phyloP scores from a whole-genome alignment of 2,888 invertebrate species.

The Glaucopsyche alexis region DNA sequence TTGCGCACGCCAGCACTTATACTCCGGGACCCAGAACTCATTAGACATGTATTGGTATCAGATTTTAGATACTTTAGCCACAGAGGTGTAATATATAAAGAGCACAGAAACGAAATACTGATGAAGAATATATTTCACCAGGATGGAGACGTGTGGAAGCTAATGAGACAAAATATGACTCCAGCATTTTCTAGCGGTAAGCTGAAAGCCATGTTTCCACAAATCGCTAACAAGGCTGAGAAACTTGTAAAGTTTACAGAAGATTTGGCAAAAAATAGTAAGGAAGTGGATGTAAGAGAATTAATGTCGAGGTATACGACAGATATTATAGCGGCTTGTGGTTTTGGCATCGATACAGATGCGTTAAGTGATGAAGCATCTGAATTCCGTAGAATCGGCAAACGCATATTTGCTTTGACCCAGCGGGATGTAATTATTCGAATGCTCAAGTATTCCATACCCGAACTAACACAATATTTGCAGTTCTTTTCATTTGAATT shows the following conservation, averaged over 20 bases:
- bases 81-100: constrained; percentile 46
- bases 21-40: constrained; percentile 38
- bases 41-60: constrained; percentile 37
- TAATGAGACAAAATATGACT: constrained; percentile 36
- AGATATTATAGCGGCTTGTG: constrained; percentile 60
- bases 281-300: constrained; percentile 45
- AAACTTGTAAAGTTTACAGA: constrained; percentile 33
- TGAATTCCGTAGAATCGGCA: constrained; percentile 46
- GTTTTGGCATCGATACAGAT: constrained; percentile 56
- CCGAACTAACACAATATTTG: constrained; percentile 6
- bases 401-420: constrained; percentile 29
- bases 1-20: constrained; percentile 35
- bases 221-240: constrained; percentile 37
- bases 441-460: neutral
- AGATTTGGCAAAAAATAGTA: constrained; percentile 34
- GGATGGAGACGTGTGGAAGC: constrained; percentile 49
- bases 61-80: constrained; percentile 36
- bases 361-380: constrained; percentile 54
- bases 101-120: constrained; percentile 47
- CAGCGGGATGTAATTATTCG: constrained; percentile 10
- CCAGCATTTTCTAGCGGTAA: constrained; percentile 41
- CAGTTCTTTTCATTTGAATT: constrained; percentile 7
- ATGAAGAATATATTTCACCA: constrained; percentile 50
- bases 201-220: constrained; percentile 41
- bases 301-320: constrained; percentile 60